Evolutionary conservation across 2,113 vertebrate genomes (phyloP).

Genomic region (Dromiciops gliroides): DNA sequence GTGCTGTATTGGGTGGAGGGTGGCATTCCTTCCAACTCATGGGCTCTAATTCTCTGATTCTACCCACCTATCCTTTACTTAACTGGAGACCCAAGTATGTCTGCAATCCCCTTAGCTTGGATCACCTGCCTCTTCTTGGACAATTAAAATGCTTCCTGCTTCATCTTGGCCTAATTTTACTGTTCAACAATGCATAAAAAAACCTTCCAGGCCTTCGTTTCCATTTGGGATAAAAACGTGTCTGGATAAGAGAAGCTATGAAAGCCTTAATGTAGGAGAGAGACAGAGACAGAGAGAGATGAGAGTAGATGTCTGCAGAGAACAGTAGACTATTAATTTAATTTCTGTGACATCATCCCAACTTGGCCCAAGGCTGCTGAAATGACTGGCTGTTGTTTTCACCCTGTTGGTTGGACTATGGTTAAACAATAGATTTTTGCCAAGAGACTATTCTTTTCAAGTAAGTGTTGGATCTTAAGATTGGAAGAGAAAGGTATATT

Average conservation of each 20-base stretch:
- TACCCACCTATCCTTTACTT: not conserved
- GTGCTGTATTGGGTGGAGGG: not conserved
- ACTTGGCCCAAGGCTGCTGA: slow-evolving; percentile 64
- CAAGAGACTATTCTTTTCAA: not conserved
- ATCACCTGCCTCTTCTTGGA: not conserved
- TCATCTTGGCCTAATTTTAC: slow-evolving; percentile 5
- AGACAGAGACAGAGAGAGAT: slow-evolving; percentile 74
- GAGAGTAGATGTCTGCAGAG: slow-evolving; percentile 61
- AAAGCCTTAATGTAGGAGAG: slow-evolving; percentile 67
- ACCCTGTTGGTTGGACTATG: slow-evolving; percentile 62
- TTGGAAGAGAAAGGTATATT: not conserved
- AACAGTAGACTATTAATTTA: slow-evolving; percentile 75
- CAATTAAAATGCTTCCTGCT: slow-evolving; percentile 39
- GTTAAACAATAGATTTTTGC: slow-evolving; percentile 54
- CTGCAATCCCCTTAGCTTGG: slow-evolving; percentile 27
- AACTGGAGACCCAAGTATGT: not conserved
- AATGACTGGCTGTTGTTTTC: slow-evolving; percentile 63
- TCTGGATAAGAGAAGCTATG: slow-evolving; percentile 60
- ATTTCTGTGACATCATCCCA: slow-evolving; percentile 74
- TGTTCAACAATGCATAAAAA: slow-evolving; percentile 18
- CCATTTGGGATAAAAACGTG: slow-evolving; percentile 70
- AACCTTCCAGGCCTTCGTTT: slow-evolving; percentile 50
- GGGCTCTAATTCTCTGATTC: not conserved
- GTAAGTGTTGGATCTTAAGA: not conserved
- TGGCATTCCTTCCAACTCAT: not conserved